phyloP scores from a whole-genome alignment of 2,797 vertebrate genomes.

The Spheniscus humboldti region DNA sequence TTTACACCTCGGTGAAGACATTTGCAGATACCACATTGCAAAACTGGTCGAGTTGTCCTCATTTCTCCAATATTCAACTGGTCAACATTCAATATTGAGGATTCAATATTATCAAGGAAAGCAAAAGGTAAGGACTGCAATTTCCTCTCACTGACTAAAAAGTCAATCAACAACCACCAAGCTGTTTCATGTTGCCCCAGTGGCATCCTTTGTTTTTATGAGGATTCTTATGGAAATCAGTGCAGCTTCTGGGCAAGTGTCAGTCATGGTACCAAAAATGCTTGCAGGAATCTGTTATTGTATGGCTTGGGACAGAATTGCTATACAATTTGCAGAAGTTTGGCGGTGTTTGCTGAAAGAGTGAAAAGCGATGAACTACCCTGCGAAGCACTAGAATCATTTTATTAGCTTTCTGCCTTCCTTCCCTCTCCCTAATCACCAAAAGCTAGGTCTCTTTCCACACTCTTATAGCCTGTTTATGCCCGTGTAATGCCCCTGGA shows the following conservation, averaged over 20 bases:
- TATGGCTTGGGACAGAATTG: neutral
- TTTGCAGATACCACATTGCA: neutral
- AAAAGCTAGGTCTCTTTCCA: neutral
- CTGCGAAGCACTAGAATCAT: neutral
- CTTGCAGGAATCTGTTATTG: neutral
- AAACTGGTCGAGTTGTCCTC: neutral
- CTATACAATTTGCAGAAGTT: neutral
- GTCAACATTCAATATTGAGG: neutral
- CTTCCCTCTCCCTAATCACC: neutral
- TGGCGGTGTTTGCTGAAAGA: neutral
- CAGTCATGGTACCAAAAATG: neutral
- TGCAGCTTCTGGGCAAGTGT: neutral
- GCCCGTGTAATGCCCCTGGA: neutral
- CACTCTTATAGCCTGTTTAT: neutral
- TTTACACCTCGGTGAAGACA: neutral
- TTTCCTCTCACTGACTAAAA: neutral
- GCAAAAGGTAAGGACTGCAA: neutral
- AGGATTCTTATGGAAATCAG: conserved; percentile 25
- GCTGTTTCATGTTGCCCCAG: neutral
- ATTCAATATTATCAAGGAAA: neutral
- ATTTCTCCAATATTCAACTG: neutral
- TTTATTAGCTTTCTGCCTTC: neutral
- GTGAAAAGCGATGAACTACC: neutral
- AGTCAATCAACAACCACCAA: neutral
- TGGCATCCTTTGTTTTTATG: neutral